These are phyloP conservation scores for Liposcelis brunnea DNA, from an alignment of 2,888 invertebrate species.

Conservation along the genomic window DNA sequence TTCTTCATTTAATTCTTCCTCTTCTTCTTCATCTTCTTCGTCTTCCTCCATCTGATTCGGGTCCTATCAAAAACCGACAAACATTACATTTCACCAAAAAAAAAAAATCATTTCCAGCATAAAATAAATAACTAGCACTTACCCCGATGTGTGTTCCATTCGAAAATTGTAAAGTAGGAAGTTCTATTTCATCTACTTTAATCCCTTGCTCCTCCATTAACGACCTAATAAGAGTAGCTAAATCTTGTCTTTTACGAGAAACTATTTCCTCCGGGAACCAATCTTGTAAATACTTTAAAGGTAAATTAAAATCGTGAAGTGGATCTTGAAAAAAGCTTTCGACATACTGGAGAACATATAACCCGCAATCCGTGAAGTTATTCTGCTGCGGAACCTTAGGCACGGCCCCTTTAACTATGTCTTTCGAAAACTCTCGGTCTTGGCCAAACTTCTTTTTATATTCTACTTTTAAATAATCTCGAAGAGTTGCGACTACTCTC, in stretches of 20 bases:
- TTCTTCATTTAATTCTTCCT: conserved; percentile 21
- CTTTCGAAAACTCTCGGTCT: conserved; percentile 56
- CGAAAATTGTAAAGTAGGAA: conserved; percentile 21
- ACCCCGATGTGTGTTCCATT: neutral
- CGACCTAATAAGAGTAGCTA: conserved; percentile 56
- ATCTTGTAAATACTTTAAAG: conserved; percentile 60
- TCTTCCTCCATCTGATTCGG: conserved; percentile 6
- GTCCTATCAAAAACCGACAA: conserved; percentile 4
- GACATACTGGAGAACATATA: conserved; percentile 88
- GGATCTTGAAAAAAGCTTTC: conserved; percentile 90
- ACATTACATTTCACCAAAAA: neutral
- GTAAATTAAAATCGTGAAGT: conserved; percentile 60
- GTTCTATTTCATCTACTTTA: conserved; percentile 41
- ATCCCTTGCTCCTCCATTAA: conserved; percentile 58
- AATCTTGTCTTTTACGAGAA: conserved; percentile 70
- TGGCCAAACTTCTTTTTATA: conserved; percentile 54
- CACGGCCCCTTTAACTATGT: conserved; percentile 68
- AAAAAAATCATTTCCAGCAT: conserved; percentile 29
- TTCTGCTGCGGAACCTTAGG: conserved; percentile 95
- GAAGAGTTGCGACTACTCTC: conserved; percentile 70
- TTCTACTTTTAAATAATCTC: conserved; percentile 83
- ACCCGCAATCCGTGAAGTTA: conserved; percentile 92
- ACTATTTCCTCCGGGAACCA: conserved; percentile 82
- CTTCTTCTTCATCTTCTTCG: conserved; percentile 9
- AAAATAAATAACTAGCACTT: neutral